Percentiles rank a stretch among this genome's conserved stretches.
phyloP scores from a whole-genome alignment of 2,888 invertebrate species.

The Tachystola acroxantha region DNA sequence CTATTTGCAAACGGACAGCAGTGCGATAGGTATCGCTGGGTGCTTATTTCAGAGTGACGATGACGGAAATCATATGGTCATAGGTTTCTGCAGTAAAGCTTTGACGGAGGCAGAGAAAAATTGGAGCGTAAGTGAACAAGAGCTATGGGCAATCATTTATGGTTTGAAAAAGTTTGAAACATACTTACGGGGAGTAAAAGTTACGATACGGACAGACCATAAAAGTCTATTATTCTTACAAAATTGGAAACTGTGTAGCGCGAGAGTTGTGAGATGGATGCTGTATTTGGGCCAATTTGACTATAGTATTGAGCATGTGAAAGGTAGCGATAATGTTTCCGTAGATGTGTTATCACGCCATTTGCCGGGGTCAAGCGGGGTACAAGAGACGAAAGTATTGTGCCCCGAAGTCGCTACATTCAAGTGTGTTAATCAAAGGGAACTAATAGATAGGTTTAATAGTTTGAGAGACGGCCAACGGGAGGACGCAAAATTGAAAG shows the following conservation, averaged over 20 bases:
- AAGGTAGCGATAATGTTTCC: constrained; percentile 21
- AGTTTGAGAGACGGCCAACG: not conserved
- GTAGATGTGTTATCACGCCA: constrained; percentile 26
- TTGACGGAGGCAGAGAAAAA: constrained; percentile 14
- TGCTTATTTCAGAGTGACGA: constrained; percentile 13
- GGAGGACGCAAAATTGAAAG: not conserved
- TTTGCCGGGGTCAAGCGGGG: constrained; percentile 2
- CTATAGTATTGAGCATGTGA: constrained; percentile 19
- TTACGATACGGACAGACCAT: constrained; percentile 26
- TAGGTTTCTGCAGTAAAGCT: constrained; percentile 21
- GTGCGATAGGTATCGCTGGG: constrained; percentile 16
- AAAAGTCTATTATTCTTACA: constrained; percentile 22
- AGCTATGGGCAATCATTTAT: constrained; percentile 22
- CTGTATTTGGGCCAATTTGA: constrained; percentile 22
- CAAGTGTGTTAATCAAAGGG: not conserved
- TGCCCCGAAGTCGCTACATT: constrained; percentile 3
- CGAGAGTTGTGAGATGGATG: constrained; percentile 24
- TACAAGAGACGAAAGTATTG: constrained; percentile 2
- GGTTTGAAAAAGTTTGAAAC: constrained; percentile 22
- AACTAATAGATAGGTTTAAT: not conserved
- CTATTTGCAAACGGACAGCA: constrained; percentile 20
- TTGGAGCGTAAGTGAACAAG: constrained; percentile 24
- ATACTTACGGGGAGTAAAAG: constrained; percentile 14
- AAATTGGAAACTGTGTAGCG: constrained; percentile 19
- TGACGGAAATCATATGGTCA: constrained; percentile 8